Evolutionary conservation across 2,113 vertebrate genomes (phyloP), one percentile per base, ranked within the genome.

Genomic region (Istiophorus platypterus): DNA sequence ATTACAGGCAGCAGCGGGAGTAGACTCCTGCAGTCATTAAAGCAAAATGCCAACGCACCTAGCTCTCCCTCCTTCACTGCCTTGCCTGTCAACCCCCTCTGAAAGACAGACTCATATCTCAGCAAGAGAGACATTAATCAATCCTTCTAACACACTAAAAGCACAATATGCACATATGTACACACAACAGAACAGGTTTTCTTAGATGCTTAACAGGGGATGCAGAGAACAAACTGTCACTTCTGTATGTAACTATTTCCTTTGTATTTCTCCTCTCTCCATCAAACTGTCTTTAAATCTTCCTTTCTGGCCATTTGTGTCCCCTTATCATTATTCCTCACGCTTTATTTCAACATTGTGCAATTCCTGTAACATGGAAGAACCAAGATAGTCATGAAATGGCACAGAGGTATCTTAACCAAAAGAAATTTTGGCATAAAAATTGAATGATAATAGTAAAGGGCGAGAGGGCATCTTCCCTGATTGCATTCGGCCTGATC

Each of bases 1-100:
- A 95, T 95, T 95, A 95, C 93, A 92, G 93, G 88, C 93, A 90
- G 90, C 92, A 91, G 92, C 80, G 85, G 92, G 92, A 94, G 90
- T 88, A 93, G 90, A 84, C 92, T 91, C 91, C 94, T 90, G 84
- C 87, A 90, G 92, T 92, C 90, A 92, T 93, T 93, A 94, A 94
- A 95, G 91, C 89, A 92, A 94, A 94, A 93, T 91, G 88, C 89
- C 94, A 93, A 86, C 73, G 85, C 88, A 91, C 85, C 80, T 77
- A 86, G 74, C 85, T 78, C 89, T 82, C 80, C 84, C 80, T 82
- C 85, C 66, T 65, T 86, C 45, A 51, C 68, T 78, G 86, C 76
- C 49, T 78, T 87, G 88, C 81, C 83, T 68, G 68, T 85, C 84
- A 85, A 64, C 82, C 77, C 63, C 76, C 65, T 69, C 80, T 78